A percentile compares a stretch with the other conserved stretches of the same genome.
phyloP scores from a whole-genome alignment of 1,140 invertebrate genomes.

The Leguminivora glycinivorella region DNA sequence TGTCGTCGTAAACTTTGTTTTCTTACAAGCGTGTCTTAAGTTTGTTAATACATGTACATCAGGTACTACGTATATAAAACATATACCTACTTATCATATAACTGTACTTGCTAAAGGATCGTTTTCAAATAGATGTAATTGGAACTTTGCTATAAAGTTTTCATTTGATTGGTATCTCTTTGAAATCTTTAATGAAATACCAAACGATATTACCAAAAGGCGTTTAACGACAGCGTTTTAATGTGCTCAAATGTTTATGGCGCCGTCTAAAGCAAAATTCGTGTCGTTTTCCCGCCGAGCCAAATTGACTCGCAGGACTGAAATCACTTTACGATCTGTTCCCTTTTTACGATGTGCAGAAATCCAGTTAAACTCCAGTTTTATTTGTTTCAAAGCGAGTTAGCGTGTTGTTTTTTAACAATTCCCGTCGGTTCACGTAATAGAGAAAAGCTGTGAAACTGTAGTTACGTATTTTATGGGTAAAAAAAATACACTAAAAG shows the following conservation, averaged over 20 bases:
- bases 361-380: conserved; percentile 30
- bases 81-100: not conserved
- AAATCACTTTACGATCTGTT: conserved; percentile 31
- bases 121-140: not conserved
- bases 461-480: conserved; percentile 20
- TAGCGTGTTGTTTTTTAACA: conserved; percentile 6
- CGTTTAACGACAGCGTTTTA: not conserved
- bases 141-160: not conserved
- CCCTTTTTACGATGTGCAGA: conserved; percentile 33
- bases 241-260: not conserved
- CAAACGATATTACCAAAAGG: not conserved
- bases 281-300: not conserved
- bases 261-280: not conserved
- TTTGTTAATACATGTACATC: not conserved
- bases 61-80: not conserved
- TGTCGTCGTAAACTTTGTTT: not conserved
- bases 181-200: not conserved
- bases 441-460: conserved; percentile 25
- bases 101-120: not conserved
- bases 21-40: not conserved
- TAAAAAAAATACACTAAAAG: conserved; percentile 11
- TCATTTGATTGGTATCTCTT: not conserved
- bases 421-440: conserved; percentile 14
- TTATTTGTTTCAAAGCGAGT: conserved; percentile 30
- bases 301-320: conserved; percentile 28